A percentile compares a stretch with the other conserved stretches of the same genome.
These are phyloP conservation scores for Drosophila kepulauana DNA, from an alignment of 1,140 invertebrate genomes.

Conservation along the genomic window DNA sequence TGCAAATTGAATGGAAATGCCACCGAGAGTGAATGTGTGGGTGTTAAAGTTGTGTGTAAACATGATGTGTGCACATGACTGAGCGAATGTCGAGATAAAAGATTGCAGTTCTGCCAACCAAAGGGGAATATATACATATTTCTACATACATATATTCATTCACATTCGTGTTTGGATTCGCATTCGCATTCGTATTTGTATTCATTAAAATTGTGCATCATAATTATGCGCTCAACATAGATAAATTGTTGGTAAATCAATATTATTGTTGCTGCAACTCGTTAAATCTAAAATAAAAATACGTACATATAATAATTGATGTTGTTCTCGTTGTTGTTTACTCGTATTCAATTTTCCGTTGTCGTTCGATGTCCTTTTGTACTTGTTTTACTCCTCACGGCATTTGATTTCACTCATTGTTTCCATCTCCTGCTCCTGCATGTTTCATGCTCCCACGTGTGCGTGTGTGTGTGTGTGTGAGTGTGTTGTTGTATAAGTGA, in stretches of 20 bases:
- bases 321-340: constrained; percentile 19
- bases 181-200: not conserved
- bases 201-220: not conserved
- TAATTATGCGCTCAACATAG: constrained; percentile 1
- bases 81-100: constrained; percentile 9
- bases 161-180: not conserved
- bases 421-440: not conserved
- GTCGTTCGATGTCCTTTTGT: constrained; percentile 10
- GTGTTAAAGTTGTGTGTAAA: not conserved
- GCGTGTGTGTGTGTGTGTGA: constrained; percentile 18
- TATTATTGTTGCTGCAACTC: not conserved
- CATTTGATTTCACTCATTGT: constrained; percentile 16
- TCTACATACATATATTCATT: not conserved
- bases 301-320: not conserved
- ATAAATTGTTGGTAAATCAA: constrained; percentile 3
- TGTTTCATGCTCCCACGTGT: not conserved
- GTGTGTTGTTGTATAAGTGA: constrained; percentile 34
- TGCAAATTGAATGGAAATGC: constrained; percentile 3
- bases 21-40: not conserved
- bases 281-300: not conserved
- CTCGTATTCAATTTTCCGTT: constrained; percentile 2
- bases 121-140: not conserved
- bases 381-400: constrained; percentile 10
- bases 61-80: constrained; percentile 7
- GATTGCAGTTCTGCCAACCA: not conserved